These are phyloP conservation scores for Melopsittacus undulatus DNA, from an alignment of 2,797 vertebrate species.

Conservation along the genomic window DNA sequence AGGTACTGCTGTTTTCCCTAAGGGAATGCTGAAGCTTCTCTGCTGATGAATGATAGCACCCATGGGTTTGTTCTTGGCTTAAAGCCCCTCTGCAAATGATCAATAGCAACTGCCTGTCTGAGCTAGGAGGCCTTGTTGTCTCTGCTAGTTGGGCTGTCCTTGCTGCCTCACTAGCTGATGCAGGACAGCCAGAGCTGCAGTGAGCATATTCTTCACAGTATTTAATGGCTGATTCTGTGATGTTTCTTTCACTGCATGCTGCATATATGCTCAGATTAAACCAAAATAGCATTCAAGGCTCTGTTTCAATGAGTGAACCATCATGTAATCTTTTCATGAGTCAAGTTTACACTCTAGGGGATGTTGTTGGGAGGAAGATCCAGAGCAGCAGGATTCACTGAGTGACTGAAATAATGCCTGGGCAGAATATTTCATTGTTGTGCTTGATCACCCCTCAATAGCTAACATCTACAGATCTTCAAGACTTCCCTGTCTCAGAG, in stretches of 20 bases:
- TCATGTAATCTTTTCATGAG: background rate
- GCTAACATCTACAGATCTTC: background rate
- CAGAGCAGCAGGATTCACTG: background rate
- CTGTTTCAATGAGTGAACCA: background rate
- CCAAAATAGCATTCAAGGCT: background rate
- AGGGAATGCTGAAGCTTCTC: background rate
- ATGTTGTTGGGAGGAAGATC: background rate
- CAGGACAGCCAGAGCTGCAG: accelerated
- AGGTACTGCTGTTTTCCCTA: background rate
- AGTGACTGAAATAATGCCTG: background rate
- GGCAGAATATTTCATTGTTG: background rate
- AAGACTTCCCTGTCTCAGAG: background rate
- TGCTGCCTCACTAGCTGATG: background rate
- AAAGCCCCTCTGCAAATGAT: background rate
- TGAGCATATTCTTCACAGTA: background rate
- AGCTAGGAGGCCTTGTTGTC: background rate
- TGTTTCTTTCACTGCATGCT: background rate
- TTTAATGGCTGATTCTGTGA: background rate
- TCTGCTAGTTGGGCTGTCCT: background rate
- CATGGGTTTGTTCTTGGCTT: accelerated
- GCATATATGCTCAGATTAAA: background rate
- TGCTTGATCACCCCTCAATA: background rate
- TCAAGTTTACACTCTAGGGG: background rate
- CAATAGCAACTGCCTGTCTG: background rate
- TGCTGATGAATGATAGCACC: background rate